phyloP scores from a whole-genome alignment of 2,113 vertebrate species.

The Chloropsis hardwickii region DNA sequence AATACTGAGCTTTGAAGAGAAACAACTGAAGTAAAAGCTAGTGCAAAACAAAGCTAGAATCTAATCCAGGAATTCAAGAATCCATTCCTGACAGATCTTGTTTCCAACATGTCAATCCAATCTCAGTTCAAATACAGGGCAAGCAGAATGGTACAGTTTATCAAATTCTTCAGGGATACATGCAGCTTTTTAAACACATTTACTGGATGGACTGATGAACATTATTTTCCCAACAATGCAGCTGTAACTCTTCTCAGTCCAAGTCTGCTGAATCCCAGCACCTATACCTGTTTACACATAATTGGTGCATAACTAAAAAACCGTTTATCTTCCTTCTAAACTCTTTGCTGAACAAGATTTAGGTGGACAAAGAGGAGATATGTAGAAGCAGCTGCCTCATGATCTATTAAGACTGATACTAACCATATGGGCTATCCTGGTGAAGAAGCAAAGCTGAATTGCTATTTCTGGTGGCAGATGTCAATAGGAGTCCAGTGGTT shows the following conservation, averaged over 20 bases:
- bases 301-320: background rate
- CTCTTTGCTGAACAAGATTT: background rate
- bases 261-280: background rate
- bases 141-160: background rate
- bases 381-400: background rate
- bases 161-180: background rate
- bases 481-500: background rate
- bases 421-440: background rate
- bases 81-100: background rate
- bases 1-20: background rate
- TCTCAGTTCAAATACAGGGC: background rate
- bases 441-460: background rate
- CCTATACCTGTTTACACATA: background rate
- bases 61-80: background rate
- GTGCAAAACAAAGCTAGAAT: background rate
- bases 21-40: background rate
- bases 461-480: background rate
- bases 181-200: background rate
- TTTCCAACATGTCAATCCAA: background rate
- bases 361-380: background rate
- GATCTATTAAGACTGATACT: background rate
- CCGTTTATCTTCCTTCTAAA: background rate
- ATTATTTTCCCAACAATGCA: background rate
- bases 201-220: background rate
- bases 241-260: background rate